Evolutionary conservation across 2,113 vertebrate species (phyloP).

Genomic region (Bufo gargarizans): DNA sequence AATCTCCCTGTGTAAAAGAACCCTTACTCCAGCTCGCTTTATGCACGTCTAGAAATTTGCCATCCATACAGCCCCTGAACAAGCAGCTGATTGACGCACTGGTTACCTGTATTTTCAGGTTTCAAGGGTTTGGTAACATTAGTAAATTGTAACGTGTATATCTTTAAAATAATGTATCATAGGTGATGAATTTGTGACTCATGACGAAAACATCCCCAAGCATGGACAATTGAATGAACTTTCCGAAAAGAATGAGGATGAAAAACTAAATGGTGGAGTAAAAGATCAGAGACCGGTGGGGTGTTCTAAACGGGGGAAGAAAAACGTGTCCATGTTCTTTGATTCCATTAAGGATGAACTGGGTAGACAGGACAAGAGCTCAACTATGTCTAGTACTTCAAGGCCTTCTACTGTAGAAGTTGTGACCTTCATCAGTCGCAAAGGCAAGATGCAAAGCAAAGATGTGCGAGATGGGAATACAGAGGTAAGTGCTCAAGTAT

Average conservation of each 20-base stretch:
- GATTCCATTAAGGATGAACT: constrained; percentile 62
- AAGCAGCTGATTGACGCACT: too few relatives aligned
- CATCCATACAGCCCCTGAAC: too few relatives aligned
- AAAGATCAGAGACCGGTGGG: background rate
- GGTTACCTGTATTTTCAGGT: background rate
- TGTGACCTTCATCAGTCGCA: constrained; percentile 76
- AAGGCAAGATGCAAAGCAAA: constrained; percentile 68
- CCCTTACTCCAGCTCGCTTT: too few relatives aligned
- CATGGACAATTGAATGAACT: background rate
- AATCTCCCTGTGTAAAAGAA: too few relatives aligned
- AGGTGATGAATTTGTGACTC: constrained; percentile 58
- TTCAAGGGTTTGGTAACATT: background rate
- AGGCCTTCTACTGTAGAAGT: constrained; percentile 67
- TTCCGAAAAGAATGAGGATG: background rate
- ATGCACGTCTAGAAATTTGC: too few relatives aligned
- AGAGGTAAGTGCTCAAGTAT: constrained; percentile 61
- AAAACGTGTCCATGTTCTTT: constrained; percentile 63
- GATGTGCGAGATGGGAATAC: background rate
- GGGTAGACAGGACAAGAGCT: background rate
- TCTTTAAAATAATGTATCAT: background rate
- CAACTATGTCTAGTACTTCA: background rate
- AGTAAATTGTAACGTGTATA: background rate
- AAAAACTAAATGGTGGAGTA: rapidly evolving
- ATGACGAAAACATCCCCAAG: constrained; percentile 21
- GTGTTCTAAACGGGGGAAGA: constrained; percentile 45